Base-by-base conservation (phyloP, 2,113 vertebrate species). In the Lagopus muta region DNA sequence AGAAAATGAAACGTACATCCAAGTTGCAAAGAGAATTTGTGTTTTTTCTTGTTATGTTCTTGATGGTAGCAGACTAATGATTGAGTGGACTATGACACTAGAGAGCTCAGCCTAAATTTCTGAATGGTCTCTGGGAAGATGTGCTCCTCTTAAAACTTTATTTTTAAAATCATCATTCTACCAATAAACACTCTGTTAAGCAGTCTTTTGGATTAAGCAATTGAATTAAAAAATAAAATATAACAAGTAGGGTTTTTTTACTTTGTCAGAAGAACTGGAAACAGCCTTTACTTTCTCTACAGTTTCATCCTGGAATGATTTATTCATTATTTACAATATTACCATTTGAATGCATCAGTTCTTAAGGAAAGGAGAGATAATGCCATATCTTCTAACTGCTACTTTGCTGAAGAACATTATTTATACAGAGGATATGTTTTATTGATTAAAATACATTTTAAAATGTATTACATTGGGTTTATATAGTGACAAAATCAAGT, bases 351-450 rank as follows among this genome's bases (percentile, higher is more conserved):
- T 78, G 55, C 10, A 77, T 61, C 10, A 42, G 58, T 54, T 79
- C 30, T 71, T 91, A 76, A 74, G 88, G 30, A 48, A 93, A 79
- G 3, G 28, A 80, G 28, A 84, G 52, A 76, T 86, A 90, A 16
- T 76, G 34, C 43, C 89, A 48, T 25, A 50, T 61, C 84, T 88
- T 82, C 67, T 30, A 69, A 75, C 45, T 78, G 16, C 11, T 57
- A 13, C 17, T 89, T 93, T 88, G 8, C 62, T 65, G 42, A 27
- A 42, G 45, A 70, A 13, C 60, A 84, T 45, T 7, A 77, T 88
- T 89, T 91, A 81, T 90, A 91, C 27, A 60, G 62, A 64, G 8
- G 8, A 0, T 52, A 95, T 91, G 60, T 90, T 91, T 95, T 90
- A 95, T 79, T 91, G 32, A 95, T 88, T 80, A 72, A 93, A 89